A percentile compares a stretch with the other conserved stretches of the same genome.
Conservation (phyloP, 2,113 vertebrate genomes). For the Myrmophylax atrothorax region DNA sequence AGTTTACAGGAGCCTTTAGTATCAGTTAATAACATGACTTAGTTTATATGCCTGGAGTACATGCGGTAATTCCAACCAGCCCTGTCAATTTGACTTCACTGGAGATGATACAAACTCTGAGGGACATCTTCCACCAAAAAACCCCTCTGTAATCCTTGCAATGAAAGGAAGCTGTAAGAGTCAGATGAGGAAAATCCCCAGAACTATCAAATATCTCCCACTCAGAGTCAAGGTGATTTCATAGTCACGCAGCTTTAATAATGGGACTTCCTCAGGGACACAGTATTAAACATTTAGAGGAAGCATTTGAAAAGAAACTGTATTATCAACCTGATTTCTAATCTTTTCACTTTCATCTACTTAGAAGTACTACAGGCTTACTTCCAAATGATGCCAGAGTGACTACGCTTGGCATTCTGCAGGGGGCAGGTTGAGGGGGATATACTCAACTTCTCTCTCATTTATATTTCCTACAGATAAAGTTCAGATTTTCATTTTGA, state of each 20-base stretch:
- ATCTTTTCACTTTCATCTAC: conserved; percentile 25
- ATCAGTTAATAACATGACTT: not conserved
- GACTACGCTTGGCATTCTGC: not conserved
- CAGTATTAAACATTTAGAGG: not conserved
- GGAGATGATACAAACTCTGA: not conserved
- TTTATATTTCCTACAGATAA: not conserved
- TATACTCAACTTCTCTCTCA: not conserved
- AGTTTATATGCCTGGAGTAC: not conserved
- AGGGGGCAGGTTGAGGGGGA: not conserved
- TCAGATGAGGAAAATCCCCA: not conserved
- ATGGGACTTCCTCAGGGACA: conserved; percentile 18
- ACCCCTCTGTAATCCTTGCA: not conserved
- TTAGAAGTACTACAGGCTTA: not conserved
- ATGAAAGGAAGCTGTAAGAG: not conserved
- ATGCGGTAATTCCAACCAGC: not conserved
- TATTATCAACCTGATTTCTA: conserved; percentile 11
- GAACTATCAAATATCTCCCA: not conserved
- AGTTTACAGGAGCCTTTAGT: not conserved
- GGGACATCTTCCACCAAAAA: not conserved
- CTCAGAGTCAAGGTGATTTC: conserved; percentile 29
- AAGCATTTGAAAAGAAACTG: conserved; percentile 35
- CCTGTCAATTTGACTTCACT: not conserved
- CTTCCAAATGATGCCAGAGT: not conserved
- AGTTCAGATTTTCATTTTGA: conserved; percentile 6
- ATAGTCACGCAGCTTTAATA: conserved; percentile 7